Evolutionary conservation across 1,140 invertebrate species (phyloP), one percentile per base, ranked within the genome.

Genomic region (Hypothenemus hampei): DNA sequence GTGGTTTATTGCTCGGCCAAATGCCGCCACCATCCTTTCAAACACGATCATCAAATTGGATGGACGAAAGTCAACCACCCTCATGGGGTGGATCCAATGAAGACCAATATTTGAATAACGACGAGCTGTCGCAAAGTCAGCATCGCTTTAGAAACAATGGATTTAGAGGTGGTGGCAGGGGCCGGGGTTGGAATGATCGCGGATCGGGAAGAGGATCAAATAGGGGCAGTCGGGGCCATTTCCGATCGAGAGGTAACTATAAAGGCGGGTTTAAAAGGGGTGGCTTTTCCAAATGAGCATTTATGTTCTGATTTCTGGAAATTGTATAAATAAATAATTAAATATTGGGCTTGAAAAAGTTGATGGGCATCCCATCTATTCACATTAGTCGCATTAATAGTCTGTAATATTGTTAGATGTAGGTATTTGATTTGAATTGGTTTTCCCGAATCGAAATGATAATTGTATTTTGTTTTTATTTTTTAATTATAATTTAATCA

Each of bases 221-320:
- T 8, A 19, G 49, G 18, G 21, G 37, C 11, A 15, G 13, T 15
- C 37, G 43, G 26, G 51, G 37, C 20, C 16, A 5, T 6, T 16
- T 33, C 19, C 26, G 20, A 44, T 22, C 39, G 48, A 56, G 61
- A 60, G 58, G 61, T 48, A 63, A 63, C 43, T 54, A 57, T 26
- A 40, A 59, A 44, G 62, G 57, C 11, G 47, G 59, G 33, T 63
- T 63, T 43, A 23, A 33, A 41, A 43, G 57, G 37, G 61, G 54
- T 21, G 57, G 55, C 16, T 62, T 48, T 40, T 61, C n/a, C n/a
- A n/a, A n/a, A n/a, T n/a, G n/a, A n/a, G n/a, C n/a, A n/a, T n/a
- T n/a, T n/a, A n/a, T n/a, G n/a, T n/a, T n/a, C n/a, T n/a, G n/a
- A n/a, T n/a, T n/a, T n/a, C n/a, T n/a, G n/a, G n/a, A n/a, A n/a